Conservation (phyloP, 2,113 vertebrate species). For the Coptodon bakossiorum region DNA sequence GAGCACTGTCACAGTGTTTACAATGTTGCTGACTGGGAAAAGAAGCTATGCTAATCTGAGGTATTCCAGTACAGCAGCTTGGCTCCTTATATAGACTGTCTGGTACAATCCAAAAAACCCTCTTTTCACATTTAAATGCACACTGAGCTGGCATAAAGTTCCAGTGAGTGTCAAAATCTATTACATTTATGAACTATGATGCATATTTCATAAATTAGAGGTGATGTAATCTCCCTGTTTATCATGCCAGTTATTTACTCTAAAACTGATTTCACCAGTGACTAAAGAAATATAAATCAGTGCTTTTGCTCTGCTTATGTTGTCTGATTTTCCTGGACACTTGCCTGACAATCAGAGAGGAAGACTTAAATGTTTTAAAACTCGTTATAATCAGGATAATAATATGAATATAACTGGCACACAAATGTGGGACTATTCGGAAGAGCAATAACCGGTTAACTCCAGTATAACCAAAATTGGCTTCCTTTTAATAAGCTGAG, state of each 20-base stretch:
- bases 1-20: not conserved
- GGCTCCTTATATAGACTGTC: not conserved
- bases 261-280: not conserved
- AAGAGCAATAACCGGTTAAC: not conserved
- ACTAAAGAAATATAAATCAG: not conserved
- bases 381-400: not conserved
- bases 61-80: not conserved
- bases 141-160: not conserved
- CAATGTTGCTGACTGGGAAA: not conserved
- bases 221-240: not conserved
- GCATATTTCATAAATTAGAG: not conserved
- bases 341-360: not conserved
- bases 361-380: not conserved
- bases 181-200: not conserved
- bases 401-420: not conserved
- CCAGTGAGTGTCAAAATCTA: not conserved
- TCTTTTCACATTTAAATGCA: not conserved
- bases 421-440: not conserved
- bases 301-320: not conserved
- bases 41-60: not conserved
- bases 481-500: not conserved
- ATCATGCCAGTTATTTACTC: not conserved
- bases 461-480: rapidly evolving
- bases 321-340: not conserved
- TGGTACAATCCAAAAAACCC: not conserved